Base-by-base conservation (phyloP, 2,113 vertebrate species). In the Aplodontia rufa region DNA sequence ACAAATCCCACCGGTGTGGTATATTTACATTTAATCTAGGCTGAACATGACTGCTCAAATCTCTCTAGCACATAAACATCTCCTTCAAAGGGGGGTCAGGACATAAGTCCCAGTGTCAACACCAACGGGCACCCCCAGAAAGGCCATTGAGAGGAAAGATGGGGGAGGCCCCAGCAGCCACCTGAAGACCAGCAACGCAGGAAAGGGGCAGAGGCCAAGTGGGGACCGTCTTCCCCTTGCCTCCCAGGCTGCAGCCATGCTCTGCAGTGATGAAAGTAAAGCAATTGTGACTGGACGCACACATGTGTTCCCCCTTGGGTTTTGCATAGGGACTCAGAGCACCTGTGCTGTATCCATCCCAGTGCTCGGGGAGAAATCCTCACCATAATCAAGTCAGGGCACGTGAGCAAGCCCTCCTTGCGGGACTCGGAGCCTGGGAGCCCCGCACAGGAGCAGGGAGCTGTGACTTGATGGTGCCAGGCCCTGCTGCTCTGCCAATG, bases 81-180 rank as follows among this genome's bases (percentile, higher is more conserved):
- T 89, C 90, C 90, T 96, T 97, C 92, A 87, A 93, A 95, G 62
- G 30, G 66, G 45, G 42, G 45, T 51, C 60, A 74, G n/a, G 42
- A 68, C 30, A 62, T 24, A 91, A 95, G 95, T 62, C 69, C 76
- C 22, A 4, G 3, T 11, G 45, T 80, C 75, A 92, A 76, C 72
- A 82, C 14, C 69, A 71, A 95, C 75, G 32, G 35, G 69, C 64
- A 75, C 37, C 53, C 30, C 8, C 9, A 78, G 60, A 93, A 75
- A 42, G 5, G n/a, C 45, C 64, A 37, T 53, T 71, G 22, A 47
- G 0, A 3, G 6, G 60, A 58, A 75, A 32, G 53, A n/a, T 14
- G 7, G 37, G 24, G 49, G 85, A 86, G 53, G 40, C 37, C 17
- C 74, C 11, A 13, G 51, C 40, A 20, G 1, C 28, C 42, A n/a